Evolutionary conservation across 2,797 vertebrate species (phyloP), one percentile per base, ranked within the genome.

Genomic region (Peromyscus aztecus): DNA sequence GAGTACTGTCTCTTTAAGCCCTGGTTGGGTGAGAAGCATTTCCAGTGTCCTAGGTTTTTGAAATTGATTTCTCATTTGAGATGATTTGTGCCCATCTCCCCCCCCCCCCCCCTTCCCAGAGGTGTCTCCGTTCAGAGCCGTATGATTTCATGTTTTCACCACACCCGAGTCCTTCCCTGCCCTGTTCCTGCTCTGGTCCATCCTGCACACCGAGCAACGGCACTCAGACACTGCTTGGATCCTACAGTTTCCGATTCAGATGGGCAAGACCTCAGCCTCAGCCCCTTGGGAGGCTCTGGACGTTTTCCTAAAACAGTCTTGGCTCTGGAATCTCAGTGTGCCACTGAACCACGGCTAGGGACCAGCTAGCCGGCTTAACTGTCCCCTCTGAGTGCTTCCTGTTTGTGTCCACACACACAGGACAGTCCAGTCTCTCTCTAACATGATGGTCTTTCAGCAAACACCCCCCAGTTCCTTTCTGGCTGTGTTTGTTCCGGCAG

Each of bases 1-100:
- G 57, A 46, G 34, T 40, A 29, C 1, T 17, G 27, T 90, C 80
- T 88, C 80, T 95, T 75, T 61, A 82, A 93, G 49, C 85, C 37
- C 34, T 92, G 57, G 71, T 40, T 65, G 92, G 67, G 37, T 37
- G 31, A 27, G 90, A 92, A 55, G 37, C 84, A 21, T 86, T 92
- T 65, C 34, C 81, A 82, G 24, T 2, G 65, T 82, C 55, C 27
- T 14, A 43, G 34, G 59, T 90, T 87, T n/a, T 63, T 63, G 49
- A 77, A 34, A 89, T 77, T 77, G 87, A 89, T 82, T 81, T 67
- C n/a, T 87, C 81, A 87, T 90, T 52, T 69, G 80, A 93, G 93
- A 92, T 52, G 24, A 57, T 88, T 24, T 4, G 19, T 49, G 46
- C 76, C 75, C 59, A 10, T 73, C 77, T n/a, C 61, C 63, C 71